Evolutionary conservation across 2,797 vertebrate species (phyloP).

Genomic region (Karalla daura): DNA sequence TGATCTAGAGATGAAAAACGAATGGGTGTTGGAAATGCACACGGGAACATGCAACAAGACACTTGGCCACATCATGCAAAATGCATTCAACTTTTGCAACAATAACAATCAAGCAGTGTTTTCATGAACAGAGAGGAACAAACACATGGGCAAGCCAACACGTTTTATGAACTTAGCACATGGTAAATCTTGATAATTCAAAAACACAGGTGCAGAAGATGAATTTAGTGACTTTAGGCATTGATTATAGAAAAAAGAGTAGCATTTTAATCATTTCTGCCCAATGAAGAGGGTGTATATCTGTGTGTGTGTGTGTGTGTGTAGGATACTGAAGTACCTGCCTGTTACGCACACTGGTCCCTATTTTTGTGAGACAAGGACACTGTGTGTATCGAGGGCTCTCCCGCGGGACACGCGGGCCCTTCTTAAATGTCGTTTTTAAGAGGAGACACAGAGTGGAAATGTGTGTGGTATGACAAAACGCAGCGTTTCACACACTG

Average conservation of each 20-base stretch:
- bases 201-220: no score
- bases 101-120: neutral
- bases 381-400: constrained; percentile 10
- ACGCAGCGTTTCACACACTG: neutral
- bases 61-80: constrained; percentile 4
- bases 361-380: constrained; percentile 41
- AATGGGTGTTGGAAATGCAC: no score
- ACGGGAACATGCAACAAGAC: no score
- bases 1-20: no score
- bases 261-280: neutral
- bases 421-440: constrained; percentile 9
- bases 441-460: neutral
- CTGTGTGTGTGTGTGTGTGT: neutral
- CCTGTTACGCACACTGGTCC: constrained; percentile 6
- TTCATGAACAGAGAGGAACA: neutral
- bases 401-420: constrained; percentile 30
- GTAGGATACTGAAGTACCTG: neutral
- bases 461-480: neutral
- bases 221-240: neutral
- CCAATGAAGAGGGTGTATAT: neutral
- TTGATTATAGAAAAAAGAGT: no score
- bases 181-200: neutral
- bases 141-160: neutral
- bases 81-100: neutral
- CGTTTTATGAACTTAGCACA: neutral